Evolutionary conservation across 2,113 vertebrate species (phyloP).

Genomic region (Heliornis fulica): DNA sequence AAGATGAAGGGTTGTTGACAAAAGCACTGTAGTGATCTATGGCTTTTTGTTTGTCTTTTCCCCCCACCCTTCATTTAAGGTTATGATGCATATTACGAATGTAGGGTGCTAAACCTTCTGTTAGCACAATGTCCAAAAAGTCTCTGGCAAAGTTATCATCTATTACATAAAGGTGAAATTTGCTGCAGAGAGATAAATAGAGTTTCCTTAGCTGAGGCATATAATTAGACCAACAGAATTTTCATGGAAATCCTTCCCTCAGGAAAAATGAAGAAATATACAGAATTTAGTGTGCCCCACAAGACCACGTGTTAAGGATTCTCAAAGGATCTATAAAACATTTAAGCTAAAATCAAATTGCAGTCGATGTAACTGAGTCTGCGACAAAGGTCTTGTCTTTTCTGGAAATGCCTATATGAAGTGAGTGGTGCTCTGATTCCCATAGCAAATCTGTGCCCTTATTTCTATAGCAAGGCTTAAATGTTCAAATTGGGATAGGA

Average conservation of each 20-base stretch:
- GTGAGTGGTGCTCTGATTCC: not conserved
- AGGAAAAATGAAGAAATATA: slow-evolving; percentile 35
- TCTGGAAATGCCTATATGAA: not conserved
- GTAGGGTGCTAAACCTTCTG: slow-evolving; percentile 5
- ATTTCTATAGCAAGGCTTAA: not conserved
- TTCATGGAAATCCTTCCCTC: slow-evolving; percentile 16
- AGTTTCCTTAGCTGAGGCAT: slow-evolving; percentile 29
- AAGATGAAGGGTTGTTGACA: not conserved
- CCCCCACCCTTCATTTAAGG: not conserved
- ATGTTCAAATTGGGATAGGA: not conserved
- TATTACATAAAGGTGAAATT: slow-evolving; percentile 44
- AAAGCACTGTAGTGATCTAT: not conserved
- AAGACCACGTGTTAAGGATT: not conserved
- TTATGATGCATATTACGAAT: slow-evolving; percentile 40
- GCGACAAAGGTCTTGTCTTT: not conserved
- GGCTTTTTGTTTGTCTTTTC: accelerated
- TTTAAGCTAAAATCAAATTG: not conserved
- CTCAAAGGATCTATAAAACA: slow-evolving; percentile 14
- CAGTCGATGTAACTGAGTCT: not conserved
- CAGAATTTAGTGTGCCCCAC: not conserved
- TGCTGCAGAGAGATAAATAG: slow-evolving; percentile 17
- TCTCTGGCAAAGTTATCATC: slow-evolving; percentile 56
- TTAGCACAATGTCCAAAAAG: slow-evolving; percentile 25
- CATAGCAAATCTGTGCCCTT: not conserved
- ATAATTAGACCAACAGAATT: slow-evolving; percentile 44